phyloP scores from a whole-genome alignment of 2,888 invertebrate genomes.

The Tachina fera region DNA sequence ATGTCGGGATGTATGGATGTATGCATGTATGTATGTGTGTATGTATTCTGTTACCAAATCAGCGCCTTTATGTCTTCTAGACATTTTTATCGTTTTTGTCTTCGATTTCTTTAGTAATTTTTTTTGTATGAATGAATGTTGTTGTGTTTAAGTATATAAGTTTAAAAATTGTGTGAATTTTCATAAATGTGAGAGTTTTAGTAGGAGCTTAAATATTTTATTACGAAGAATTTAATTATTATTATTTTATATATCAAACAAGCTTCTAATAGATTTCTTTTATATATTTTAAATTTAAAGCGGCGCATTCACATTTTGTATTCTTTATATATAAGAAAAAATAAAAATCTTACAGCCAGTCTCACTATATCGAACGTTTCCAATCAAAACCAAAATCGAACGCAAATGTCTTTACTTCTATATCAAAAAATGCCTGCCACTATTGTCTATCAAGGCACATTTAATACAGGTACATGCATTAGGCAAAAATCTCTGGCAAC shows the following conservation, averaged over 20 bases:
- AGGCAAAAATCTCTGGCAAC: too few species aligned
- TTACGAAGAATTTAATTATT: not conserved
- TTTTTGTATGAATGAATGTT: conserved; percentile 34
- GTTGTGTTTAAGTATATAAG: conserved; percentile 64
- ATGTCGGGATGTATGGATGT: not conserved
- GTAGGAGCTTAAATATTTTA: not conserved
- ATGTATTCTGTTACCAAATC: conserved; percentile 55
- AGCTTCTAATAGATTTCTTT: too few species aligned
- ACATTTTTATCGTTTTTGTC: conserved; percentile 82
- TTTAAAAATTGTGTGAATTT: not conserved
- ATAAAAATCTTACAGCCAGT: too few species aligned
- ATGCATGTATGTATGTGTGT: not conserved
- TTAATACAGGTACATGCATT: too few species aligned
- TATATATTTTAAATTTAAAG: too few species aligned
- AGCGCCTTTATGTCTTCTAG: conserved; percentile 77
- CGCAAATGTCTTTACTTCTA: too few species aligned
- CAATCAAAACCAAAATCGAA: too few species aligned
- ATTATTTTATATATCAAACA: not conserved
- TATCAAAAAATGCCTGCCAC: too few species aligned
- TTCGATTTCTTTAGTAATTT: conserved; percentile 76
- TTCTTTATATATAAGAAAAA: too few species aligned
- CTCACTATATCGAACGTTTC: too few species aligned
- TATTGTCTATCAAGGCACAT: too few species aligned
- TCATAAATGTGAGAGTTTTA: not conserved
- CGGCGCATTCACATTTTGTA: too few species aligned